Base-by-base conservation (phyloP, 2,888 invertebrate genomes). In the Drosophila colorata region DNA sequence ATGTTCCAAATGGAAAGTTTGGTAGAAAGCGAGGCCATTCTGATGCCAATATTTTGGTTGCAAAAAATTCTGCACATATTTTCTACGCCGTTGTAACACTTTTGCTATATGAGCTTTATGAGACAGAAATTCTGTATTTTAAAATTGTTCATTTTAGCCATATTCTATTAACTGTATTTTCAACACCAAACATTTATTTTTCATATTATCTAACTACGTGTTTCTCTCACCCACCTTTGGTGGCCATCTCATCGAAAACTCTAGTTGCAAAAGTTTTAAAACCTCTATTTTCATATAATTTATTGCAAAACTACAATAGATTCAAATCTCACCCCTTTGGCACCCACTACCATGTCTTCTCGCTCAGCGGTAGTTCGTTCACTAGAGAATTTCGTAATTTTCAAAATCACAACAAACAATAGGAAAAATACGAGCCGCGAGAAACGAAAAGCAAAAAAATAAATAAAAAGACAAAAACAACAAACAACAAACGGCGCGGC, bases 321-420 rank as follows among this genome's bases (percentile, higher is more conserved):
- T 67, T 13, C 8, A 53, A 16, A 20, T 38, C 38, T 20, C 14
- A n/a, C 20, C 6, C 67, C 44, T n/a, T 14, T 33, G 4, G 8
- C 28, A 14, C 46, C 38, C 25, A 40, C n/a, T 20, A n/a, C 28
- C 67, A 28, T n/a, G 8, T 33, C 66, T 4, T 8, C 35, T 43
- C 28, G 38, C n/a, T 20, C 23, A 57, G 53, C 43, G 44, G 44
- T 48, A 48, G 59, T 64, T 78, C 37, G 25, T 38, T 43, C 40
- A 46, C 60, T 38, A 33, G 49, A 65, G 76, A 79, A 77, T 77
- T 77, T 79, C 80, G 80, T 79, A 77, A 77, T 79, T 79, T 79
- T 59, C 18, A 35, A 51, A 66, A 75, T 67, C 74, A 75, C 66
- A 70, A 60, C 60, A 60, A 43, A 74, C 76, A 79, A 77, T 77